Conservation (phyloP, 2,888 invertebrate genomes). For the Agrotis ipsilon region DNA sequence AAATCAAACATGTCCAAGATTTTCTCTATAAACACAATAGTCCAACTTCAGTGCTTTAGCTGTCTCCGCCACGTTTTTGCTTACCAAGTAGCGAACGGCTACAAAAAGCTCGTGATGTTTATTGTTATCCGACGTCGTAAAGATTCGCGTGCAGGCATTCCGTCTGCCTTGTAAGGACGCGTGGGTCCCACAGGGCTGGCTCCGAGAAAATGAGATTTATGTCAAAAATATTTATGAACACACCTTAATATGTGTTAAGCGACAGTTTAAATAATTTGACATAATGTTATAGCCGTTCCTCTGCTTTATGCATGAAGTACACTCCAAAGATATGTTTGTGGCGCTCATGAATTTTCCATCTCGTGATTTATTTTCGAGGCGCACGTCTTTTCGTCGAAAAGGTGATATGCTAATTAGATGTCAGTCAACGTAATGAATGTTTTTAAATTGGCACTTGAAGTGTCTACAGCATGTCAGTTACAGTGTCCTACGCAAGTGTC, state of each 20-base stretch:
- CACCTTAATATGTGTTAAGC: conserved; percentile 51
- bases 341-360: conserved; percentile 47
- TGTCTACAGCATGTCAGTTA: conserved; percentile 14
- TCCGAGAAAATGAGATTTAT: conserved; percentile 54
- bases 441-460: conserved; percentile 28
- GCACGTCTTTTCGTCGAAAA: conserved; percentile 33
- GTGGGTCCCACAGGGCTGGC: conserved; percentile 62
- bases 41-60: conserved; percentile 55
- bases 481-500: conserved; percentile 1
- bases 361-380: conserved; percentile 44
- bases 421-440: conserved; percentile 16
- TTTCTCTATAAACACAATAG: conserved; percentile 52
- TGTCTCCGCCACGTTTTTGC: conserved; percentile 64
- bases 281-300: conserved; percentile 52
- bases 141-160: conserved; percentile 70
- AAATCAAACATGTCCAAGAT: conserved; percentile 48
- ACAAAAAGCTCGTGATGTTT: conserved; percentile 76
- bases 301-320: conserved; percentile 37
- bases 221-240: conserved; percentile 57
- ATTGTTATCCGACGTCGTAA: conserved; percentile 77
- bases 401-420: conserved; percentile 20
- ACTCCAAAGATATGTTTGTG: conserved; percentile 36
- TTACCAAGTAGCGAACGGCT: conserved; percentile 60
- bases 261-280: conserved; percentile 58
- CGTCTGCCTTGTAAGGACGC: conserved; percentile 67